Conservation (phyloP, 2,888 invertebrate species). For the Nasonovia ribisnigri region DNA sequence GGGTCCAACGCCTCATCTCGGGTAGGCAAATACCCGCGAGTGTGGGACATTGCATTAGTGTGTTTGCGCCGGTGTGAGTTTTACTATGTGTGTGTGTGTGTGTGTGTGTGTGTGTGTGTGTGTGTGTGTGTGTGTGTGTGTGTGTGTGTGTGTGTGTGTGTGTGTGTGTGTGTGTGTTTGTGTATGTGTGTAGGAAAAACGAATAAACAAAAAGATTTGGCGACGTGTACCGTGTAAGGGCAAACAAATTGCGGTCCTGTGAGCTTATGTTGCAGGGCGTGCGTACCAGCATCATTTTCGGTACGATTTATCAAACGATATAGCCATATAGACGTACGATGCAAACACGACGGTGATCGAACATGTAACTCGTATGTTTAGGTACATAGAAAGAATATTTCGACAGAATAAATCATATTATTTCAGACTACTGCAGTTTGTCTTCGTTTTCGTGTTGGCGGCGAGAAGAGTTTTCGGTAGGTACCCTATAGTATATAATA, state of each 20-base stretch:
- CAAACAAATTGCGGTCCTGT: not conserved
- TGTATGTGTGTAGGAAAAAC: no score
- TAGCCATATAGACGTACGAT: not conserved
- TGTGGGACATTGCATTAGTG: not conserved
- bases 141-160: not conserved
- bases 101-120: not conserved
- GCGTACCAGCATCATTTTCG: not conserved
- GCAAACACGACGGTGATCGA: not conserved
- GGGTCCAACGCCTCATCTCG: not conserved
- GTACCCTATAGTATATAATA: not conserved
- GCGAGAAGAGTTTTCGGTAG: not conserved
- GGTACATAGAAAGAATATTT: not conserved
- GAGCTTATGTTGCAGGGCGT: not conserved
- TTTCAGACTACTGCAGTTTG: not conserved
- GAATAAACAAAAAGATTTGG: constrained; percentile 1
- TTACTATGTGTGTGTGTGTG: not conserved
- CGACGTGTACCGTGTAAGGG: not conserved
- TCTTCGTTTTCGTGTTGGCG: not conserved
- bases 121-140: not conserved
- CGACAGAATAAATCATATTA: not conserved
- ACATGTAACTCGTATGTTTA: not conserved
- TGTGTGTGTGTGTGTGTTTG: not conserved
- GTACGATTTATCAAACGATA: not conserved
- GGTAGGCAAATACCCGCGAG: not conserved
- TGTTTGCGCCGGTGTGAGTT: not conserved